These are phyloP conservation scores for Blastomussa wellsi DNA, from an alignment of 92 coral and sea anemone genomes.

Conservation along the genomic window DNA sequence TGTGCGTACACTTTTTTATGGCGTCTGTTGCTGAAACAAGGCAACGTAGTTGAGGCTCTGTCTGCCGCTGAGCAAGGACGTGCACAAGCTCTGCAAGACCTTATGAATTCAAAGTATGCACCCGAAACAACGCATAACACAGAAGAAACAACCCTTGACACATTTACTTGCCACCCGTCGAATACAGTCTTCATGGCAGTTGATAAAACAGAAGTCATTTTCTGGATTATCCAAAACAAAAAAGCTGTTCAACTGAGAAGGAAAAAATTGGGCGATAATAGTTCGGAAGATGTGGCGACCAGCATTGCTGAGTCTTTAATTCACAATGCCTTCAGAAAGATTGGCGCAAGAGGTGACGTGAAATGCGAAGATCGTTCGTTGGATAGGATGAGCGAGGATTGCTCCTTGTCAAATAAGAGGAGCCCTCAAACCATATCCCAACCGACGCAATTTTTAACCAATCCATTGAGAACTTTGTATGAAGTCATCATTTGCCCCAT, in stretches of 20 bases:
- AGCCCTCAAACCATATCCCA: not conserved
- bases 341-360: not conserved
- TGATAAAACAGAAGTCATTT: not conserved
- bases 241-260: not conserved
- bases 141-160: not conserved
- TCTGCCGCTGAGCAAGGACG: constrained; percentile 19
- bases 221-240: constrained; percentile 13
- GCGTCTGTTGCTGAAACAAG: not conserved
- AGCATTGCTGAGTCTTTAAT: not conserved
- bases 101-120: constrained; percentile 7
- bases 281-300: not conserved
- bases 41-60: not conserved
- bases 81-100: constrained; percentile 21
- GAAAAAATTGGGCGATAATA: not conserved
- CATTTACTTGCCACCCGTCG: not conserved
- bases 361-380: constrained; percentile 23
- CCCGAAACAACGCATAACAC: not conserved
- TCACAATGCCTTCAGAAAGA: not conserved
- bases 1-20: not conserved
- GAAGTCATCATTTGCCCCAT: constrained; percentile 6
- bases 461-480: not conserved
- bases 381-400: not conserved
- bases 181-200: constrained; percentile 18
- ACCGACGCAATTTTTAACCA: not conserved
- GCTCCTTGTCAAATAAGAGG: not conserved